These are phyloP conservation scores for Amphimedon queenslandica DNA, from an alignment of 37 sponge, comb jelly and placozoan species.

Conservation along the genomic window DNA sequence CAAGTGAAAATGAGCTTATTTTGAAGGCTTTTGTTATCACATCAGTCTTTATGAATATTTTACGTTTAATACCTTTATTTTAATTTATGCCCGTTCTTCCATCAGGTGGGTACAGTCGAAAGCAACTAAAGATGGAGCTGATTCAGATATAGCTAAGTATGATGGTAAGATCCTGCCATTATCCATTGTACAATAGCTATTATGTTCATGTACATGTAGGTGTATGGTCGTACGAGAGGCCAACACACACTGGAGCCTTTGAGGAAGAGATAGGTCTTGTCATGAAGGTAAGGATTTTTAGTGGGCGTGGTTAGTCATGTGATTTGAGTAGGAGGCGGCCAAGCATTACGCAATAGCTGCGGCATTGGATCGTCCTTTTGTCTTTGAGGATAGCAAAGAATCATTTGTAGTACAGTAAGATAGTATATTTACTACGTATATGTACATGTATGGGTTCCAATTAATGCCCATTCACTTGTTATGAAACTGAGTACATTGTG, in stretches of 20 bases:
- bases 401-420: slow-evolving; percentile 72
- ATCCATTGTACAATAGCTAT: background rate
- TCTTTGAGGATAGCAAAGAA: slow-evolving; percentile 60
- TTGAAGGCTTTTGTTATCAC: no score
- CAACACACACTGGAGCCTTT: slow-evolving; percentile 34
- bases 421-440: background rate
- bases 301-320: background rate
- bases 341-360: slow-evolving; percentile 92
- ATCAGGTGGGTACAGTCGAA: slow-evolving; percentile 77
- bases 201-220: slow-evolving; percentile 39
- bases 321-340: slow-evolving; percentile 54
- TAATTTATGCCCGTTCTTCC: background rate
- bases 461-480: slow-evolving; percentile 3
- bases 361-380: slow-evolving; percentile 72
- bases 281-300: slow-evolving; percentile 55
- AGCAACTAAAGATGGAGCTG: slow-evolving; percentile 79
- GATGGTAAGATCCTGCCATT: slow-evolving; percentile 44
- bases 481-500: background rate
- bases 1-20: no score
- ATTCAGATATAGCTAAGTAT: slow-evolving; percentile 80
- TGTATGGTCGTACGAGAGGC: slow-evolving; percentile 62
- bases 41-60: no score
- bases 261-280: slow-evolving; percentile 73
- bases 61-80: no score
- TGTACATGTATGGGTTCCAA: slow-evolving; percentile 11